Conservation (phyloP, 2,113 vertebrate species). For the Carettochelys insculpta region DNA sequence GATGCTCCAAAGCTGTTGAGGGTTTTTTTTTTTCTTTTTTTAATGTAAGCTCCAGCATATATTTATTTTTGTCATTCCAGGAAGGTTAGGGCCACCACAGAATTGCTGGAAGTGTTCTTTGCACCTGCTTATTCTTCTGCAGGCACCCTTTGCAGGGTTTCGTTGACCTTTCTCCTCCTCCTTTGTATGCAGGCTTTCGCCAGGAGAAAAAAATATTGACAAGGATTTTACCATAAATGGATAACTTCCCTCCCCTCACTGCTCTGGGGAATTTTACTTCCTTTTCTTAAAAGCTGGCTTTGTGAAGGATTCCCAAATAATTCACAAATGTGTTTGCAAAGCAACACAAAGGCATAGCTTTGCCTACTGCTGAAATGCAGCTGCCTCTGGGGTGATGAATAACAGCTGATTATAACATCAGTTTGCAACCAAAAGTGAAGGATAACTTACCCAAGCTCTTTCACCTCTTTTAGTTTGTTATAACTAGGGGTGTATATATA, state of each 20-base stretch:
- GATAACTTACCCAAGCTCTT: not conserved
- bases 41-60: conserved; percentile 43
- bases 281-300: conserved; percentile 3
- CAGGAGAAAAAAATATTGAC: conserved; percentile 6
- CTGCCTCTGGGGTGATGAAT: conserved; percentile 14
- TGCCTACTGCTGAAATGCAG: conserved; percentile 43
- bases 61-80: not conserved
- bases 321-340: conserved; percentile 66
- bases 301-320: conserved; percentile 39
- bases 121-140: conserved; percentile 1
- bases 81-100: not conserved
- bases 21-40: not conserved
- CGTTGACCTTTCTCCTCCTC: not conserved
- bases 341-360: conserved; percentile 60
- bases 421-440: not conserved
- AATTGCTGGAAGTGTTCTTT: not conserved
- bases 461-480: not conserved
- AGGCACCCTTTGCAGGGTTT: not conserved
- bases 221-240: conserved; percentile 47
- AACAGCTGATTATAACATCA: conserved; percentile 40
- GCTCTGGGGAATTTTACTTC: conserved; percentile 60
- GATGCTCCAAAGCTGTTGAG: conserved; percentile 64
- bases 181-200: not conserved
- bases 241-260: not conserved
- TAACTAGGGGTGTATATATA: not conserved